Base-by-base conservation (phyloP, 2,113 vertebrate genomes). In the Cyrtonyx montezumae region DNA sequence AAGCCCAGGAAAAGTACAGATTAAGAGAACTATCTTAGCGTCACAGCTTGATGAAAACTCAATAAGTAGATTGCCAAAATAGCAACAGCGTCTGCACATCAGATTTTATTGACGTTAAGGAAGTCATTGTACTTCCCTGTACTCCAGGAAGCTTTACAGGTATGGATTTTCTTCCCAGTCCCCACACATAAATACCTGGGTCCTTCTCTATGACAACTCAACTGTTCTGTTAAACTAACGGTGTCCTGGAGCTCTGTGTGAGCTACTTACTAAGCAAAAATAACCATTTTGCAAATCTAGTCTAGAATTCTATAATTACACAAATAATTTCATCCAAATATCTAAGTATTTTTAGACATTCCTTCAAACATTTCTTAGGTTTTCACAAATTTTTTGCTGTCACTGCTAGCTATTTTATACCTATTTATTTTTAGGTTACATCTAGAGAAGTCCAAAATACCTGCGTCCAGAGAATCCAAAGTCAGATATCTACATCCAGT, bases 161-260 rank as follows among this genome's bases (percentile, higher is more conserved):
- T 30, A 78, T 5, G 8, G 68, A 91, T 86, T 94, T 91, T 80
- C 49, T 84, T 68, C 68, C 34, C 36, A 80, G 22, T 62, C 11
- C 3, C 6, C 15, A 25, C 12, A 61, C 36, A 91, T 30, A 66
- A 48, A 77, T 46, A 53, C 58, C 90, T 63, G 32, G 15, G 25
- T 62, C 21, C 25, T 9, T 58, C 37, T 13, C 30, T 13, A 10
- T 23, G 36, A 32, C 36, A 43, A 51, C n/a, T 25, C 51, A 5
- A 59, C 14, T n/a, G 16, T 58, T 79, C 61, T 28, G 14, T 13
- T 84, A 67, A 61, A 90, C 25, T 10, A 36, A n/a, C 30, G 69
- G 19, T n/a, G 70, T 62, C 30, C 42, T 49, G 23, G 36, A 88
- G 32, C 37, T 62, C 15, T 0, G 25, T 77, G 16, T 3, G 3